Conservation (phyloP, 2,113 vertebrate genomes). For the Synchiropus splendidus region DNA sequence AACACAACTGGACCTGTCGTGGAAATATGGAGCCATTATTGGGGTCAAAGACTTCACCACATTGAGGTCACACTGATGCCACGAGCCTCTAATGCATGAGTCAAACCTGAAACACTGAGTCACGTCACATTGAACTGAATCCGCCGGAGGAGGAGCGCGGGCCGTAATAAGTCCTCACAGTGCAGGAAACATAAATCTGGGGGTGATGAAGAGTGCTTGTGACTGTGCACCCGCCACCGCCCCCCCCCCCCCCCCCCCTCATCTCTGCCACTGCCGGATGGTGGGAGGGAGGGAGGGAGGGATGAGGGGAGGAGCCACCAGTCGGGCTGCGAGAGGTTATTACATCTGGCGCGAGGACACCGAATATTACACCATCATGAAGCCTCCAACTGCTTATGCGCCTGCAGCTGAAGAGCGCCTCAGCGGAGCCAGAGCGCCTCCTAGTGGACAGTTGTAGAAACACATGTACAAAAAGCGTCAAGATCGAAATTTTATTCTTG, state of each 20-base stretch:
- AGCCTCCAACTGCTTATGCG: neutral
- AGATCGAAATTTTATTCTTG: no score
- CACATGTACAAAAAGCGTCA: no score
- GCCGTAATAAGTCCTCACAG: neutral
- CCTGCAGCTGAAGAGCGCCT: no score
- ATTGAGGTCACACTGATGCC: no score
- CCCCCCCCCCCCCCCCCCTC: neutral
- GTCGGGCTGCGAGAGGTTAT: neutral
- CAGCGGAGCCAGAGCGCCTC: neutral
- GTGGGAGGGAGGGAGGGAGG: neutral
- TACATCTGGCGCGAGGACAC: neutral
- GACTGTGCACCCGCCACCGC: neutral
- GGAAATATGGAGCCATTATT: no score
- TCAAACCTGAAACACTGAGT: no score
- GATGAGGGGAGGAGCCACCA: neutral
- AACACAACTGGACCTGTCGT: no score
- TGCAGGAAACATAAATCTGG: neutral
- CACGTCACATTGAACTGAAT: neutral
- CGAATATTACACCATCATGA: neutral
- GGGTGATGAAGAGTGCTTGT: neutral
- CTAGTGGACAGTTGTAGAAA: neutral
- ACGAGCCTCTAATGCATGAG: no score
- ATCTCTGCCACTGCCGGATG: neutral
- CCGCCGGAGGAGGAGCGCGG: neutral
- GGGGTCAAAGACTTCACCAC: no score